phyloP scores from a whole-genome alignment of 2,113 vertebrate species.

The Ciconia boyciana region DNA sequence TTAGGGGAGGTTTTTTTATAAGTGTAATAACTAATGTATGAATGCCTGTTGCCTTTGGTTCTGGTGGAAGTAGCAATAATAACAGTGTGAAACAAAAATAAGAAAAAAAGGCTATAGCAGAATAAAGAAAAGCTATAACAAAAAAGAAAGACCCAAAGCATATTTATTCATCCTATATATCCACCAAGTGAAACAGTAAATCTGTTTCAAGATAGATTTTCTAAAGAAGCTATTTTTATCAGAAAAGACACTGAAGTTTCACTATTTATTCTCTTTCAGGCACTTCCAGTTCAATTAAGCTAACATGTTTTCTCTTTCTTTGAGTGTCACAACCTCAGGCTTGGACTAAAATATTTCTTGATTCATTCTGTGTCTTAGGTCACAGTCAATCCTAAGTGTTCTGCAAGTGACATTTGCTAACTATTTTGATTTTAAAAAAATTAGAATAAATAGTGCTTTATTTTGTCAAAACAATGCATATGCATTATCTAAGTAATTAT shows the following conservation, averaged over 20 bases:
- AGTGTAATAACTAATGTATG: not conserved
- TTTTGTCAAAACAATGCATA: not conserved
- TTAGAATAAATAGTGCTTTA: not conserved
- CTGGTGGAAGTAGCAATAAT: not conserved
- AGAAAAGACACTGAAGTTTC: not conserved
- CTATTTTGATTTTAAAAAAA: not conserved
- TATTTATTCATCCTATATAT: not conserved
- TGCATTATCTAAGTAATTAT: not conserved
- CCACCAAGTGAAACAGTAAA: not conserved
- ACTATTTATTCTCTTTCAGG: not conserved
- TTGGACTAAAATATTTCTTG: not conserved
- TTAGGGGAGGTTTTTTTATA: not conserved
- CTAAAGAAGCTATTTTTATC: not conserved
- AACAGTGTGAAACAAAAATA: not conserved
- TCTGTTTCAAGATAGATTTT: not conserved
- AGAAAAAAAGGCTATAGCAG: not conserved
- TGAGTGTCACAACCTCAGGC: not conserved
- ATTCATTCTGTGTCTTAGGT: not conserved
- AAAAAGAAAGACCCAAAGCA: not conserved
- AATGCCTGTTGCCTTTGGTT: not conserved
- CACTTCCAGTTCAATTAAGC: not conserved
- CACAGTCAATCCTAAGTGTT: not conserved
- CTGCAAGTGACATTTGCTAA: not conserved
- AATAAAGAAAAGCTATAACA: not conserved
- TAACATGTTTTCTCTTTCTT: not conserved